Percentiles rank a stretch among this genome's conserved stretches.
phyloP scores from a whole-genome alignment of 2,113 vertebrate genomes.

The Lamprotornis superbus region DNA sequence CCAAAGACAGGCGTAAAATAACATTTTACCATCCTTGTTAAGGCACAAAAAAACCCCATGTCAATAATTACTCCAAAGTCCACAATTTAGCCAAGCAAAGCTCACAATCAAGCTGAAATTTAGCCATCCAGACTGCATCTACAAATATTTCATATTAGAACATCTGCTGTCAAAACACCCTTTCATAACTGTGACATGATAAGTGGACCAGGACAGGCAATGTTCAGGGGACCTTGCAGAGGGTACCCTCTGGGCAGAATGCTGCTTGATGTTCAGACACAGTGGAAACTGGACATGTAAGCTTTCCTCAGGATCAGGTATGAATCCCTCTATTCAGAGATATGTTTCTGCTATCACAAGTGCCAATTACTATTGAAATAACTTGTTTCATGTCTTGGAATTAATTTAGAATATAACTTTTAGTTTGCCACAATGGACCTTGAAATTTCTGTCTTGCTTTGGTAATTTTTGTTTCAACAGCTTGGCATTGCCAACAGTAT shows the following conservation, averaged over 20 bases:
- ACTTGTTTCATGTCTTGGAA: not conserved
- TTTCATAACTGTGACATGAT: not conserved
- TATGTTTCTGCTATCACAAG: not conserved
- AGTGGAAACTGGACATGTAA: not conserved
- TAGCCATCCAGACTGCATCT: not conserved
- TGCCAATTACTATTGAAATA: not conserved
- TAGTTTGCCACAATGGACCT: not conserved
- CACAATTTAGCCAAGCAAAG: not conserved
- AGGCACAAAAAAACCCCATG: not conserved
- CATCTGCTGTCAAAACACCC: not conserved
- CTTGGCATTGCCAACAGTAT: not conserved
- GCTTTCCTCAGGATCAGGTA: not conserved
- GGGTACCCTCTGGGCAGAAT: not conserved
- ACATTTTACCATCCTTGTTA: not conserved
- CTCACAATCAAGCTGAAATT: not conserved
- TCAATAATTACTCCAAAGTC: not conserved
- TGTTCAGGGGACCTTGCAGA: not conserved
- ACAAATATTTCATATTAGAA: not conserved
- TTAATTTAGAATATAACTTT: not conserved
- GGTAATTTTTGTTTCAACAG: not conserved
- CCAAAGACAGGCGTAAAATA: slow-evolving; percentile 6
- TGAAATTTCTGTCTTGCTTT: not conserved
- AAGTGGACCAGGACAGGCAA: not conserved
- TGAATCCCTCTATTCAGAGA: not conserved
- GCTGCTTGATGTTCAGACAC: not conserved